Conservation (phyloP, 2,888 invertebrate species). For the Caenorhabditis auriculariae region DNA sequence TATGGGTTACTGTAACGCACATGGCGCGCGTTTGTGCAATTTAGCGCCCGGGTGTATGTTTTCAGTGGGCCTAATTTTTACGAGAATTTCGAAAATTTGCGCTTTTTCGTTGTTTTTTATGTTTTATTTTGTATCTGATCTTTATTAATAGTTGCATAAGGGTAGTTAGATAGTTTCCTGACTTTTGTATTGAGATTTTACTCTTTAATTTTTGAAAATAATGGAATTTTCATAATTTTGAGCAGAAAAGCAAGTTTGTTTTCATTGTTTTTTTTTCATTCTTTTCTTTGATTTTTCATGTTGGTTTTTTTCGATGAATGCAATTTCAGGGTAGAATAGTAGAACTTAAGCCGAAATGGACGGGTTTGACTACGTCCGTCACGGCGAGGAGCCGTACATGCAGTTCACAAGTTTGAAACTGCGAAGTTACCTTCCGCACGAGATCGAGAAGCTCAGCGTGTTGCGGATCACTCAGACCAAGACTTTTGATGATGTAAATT, state of each 20-base stretch:
- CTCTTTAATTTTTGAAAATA: too few species aligned
- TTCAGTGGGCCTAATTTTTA: too few species aligned
- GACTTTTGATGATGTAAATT: slow-evolving; percentile 59
- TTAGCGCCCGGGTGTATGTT: too few species aligned
- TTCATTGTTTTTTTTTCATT: background rate
- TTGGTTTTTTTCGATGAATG: background rate
- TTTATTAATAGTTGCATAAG: too few species aligned
- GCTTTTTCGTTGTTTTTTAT: too few species aligned
- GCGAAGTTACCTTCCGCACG: slow-evolving; percentile 55
- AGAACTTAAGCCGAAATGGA: slow-evolving; percentile 14
- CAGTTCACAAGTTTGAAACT: slow-evolving; percentile 53
- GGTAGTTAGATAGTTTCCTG: too few species aligned
- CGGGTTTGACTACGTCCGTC: slow-evolving; percentile 20
- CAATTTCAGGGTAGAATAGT: background rate
- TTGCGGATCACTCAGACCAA: slow-evolving; percentile 53
- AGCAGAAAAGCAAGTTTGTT: background rate
- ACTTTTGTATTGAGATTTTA: too few species aligned
- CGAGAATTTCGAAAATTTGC: too few species aligned
- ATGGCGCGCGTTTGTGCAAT: too few species aligned
- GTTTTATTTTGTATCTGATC: too few species aligned
- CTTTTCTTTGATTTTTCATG: background rate
- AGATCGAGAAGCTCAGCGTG: slow-evolving; percentile 56
- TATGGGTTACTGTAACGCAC: too few species aligned
- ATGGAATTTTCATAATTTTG: too few species aligned
- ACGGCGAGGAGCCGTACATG: slow-evolving; percentile 49